Percentiles rank a stretch among this genome's conserved stretches.
These are phyloP conservation scores for Anastrepha ludens DNA, from an alignment of 1,140 invertebrate genomes.

Conservation along the genomic window DNA sequence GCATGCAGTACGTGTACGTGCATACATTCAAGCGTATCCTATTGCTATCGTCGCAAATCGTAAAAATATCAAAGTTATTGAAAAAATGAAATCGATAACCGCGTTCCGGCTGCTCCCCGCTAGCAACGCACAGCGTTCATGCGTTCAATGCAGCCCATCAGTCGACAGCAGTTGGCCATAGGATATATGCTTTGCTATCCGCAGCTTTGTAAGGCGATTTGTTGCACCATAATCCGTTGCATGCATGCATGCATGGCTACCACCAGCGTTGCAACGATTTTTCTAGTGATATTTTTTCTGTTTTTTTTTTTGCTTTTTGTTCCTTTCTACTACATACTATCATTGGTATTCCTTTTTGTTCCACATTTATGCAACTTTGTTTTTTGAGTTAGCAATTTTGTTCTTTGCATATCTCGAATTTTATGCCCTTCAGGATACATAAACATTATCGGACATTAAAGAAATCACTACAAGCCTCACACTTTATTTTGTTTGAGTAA, in stretches of 20 bases:
- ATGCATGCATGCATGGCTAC: constrained; percentile 36
- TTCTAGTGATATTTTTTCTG: not conserved
- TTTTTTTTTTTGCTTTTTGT: not conserved
- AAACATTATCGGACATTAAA: constrained; percentile 39
- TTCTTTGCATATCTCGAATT: constrained; percentile 37
- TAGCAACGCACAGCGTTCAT: not conserved
- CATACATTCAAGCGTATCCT: constrained; percentile 6
- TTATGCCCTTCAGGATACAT: constrained; percentile 44
- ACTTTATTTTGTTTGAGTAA: not conserved
- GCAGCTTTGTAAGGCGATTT: constrained; percentile 40
- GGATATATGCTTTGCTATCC: constrained; percentile 36
- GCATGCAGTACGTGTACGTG: not conserved
- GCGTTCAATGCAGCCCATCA: not conserved
- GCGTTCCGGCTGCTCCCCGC: not conserved
- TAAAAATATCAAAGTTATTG: constrained; percentile 52
- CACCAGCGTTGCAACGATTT: constrained; percentile 44
- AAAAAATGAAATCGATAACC: constrained; percentile 46
- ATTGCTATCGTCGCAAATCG: constrained; percentile 42
- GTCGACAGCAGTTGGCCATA: constrained; percentile 5
- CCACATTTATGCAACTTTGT: not conserved
- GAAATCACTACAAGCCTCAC: constrained; percentile 17
- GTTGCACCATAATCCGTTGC: constrained; percentile 50
- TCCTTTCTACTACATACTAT: not conserved
- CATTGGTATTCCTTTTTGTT: not conserved
- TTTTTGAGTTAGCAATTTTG: constrained; percentile 8